Evolutionary conservation across 2,113 vertebrate genomes (phyloP), one percentile per base, ranked within the genome.

Genomic region (Polypterus bichir): DNA sequence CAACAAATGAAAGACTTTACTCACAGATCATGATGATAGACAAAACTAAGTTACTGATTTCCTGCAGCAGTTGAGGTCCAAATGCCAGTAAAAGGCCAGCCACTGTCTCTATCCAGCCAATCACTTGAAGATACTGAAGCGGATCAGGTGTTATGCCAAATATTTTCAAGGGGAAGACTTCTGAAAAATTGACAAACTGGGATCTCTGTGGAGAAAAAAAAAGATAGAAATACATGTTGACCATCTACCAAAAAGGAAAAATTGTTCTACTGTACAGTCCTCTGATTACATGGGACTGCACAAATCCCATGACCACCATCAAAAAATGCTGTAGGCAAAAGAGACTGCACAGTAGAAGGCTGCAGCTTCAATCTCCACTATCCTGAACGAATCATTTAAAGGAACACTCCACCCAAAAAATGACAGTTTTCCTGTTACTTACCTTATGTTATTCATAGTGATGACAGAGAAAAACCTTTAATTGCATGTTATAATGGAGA

Each of bases 11-110:
- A 27, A 27, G 27, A 27, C 27, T 27, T 27, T 27, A 27, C 83
- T 85, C 74, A 88, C 87, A 86, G 3, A 89, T 86, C 86, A 86
- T 87, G 64, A 87, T 0, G 56, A 87, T 45, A 0, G 70, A 82
- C 72, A 90, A 80, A 59, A 84, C 7, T 62, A 87, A 73, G 75
- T 80, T 81, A 74, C 86, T 85, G 76, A 89, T 72, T 64, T 84
- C 80, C 62, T 78, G 87, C 59, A 88, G 76, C 48, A 80, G 63
- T 27, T 74, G 80, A n/a, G 83, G 79, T 7, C 86, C 83, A 2
- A 79, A 46, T 0, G 76, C 78, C 74, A 89, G 74, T 64, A 89
- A 74, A 27, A 79, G 59, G 58, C 86, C 88, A 0, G 82, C 65
- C 7, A 73, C 67, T 66, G 70, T 65, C 69, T 89, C 86, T 55